Percentiles rank a stretch among this genome's conserved stretches.
phyloP scores from a whole-genome alignment of 92 coral and sea anemone species.

The Porites divaricata region DNA sequence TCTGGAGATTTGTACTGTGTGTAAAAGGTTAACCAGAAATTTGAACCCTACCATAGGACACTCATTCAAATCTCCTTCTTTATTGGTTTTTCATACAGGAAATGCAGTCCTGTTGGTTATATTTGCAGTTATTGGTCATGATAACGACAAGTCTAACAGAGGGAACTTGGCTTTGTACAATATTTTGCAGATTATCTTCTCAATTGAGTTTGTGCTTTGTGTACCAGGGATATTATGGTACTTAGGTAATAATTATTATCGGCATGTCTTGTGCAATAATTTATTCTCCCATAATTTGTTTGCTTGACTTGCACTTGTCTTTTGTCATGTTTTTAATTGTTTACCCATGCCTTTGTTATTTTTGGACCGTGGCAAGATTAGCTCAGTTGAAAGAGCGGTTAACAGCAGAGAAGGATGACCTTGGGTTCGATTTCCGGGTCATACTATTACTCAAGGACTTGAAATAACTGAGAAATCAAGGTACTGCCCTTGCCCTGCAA shows the following conservation, averaged over 20 bases:
- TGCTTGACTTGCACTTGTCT: not conserved
- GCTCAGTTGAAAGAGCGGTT: no score
- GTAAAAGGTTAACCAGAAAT: no score
- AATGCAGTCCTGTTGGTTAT: conserved; percentile 91
- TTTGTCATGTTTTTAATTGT: not conserved
- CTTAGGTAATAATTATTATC: conserved; percentile 54
- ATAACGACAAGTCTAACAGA: conserved; percentile 23
- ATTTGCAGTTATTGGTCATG: conserved; percentile 72
- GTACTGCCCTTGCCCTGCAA: no score
- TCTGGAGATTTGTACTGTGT: no score
- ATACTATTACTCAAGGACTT: no score
- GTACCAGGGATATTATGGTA: conserved; percentile 81
- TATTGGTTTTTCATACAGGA: conserved; percentile 57
- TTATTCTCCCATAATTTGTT: no score
- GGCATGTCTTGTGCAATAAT: not conserved
- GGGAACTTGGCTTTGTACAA: conserved; percentile 58
- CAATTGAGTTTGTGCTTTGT: conserved; percentile 80
- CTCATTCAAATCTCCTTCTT: not conserved
- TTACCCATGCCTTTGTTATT: not conserved
- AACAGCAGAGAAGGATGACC: no score
- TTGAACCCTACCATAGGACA: no score
- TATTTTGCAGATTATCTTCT: conserved; percentile 80
- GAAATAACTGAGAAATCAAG: no score
- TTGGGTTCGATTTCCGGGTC: no score
- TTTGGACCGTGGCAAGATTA: no score